A percentile compares a stretch with the other conserved stretches of the same genome.
Conservation (phyloP, 1,140 invertebrate species). For the Globodera ellingtonae region DNA sequence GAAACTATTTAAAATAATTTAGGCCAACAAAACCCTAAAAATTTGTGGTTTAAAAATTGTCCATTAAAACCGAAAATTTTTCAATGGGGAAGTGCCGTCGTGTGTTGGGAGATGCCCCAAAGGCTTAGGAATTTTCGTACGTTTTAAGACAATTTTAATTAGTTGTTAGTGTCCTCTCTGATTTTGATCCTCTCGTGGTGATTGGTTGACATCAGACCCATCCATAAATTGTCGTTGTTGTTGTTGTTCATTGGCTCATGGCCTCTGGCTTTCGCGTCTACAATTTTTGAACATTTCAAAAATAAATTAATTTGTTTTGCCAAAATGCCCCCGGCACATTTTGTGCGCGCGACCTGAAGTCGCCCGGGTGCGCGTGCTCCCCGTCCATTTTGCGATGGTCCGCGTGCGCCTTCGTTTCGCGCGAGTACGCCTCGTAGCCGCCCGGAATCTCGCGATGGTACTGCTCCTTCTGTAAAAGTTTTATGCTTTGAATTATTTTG, state of each 20-base stretch:
- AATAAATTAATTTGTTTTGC: neutral
- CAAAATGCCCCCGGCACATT: neutral
- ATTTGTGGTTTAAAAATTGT: too few species aligned
- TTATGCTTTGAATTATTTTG: too few species aligned
- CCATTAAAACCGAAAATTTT: neutral
- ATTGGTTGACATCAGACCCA: neutral
- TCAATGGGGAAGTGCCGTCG: neutral
- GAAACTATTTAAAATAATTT: too few species aligned
- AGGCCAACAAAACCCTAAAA: too few species aligned
- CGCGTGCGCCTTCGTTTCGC: conserved; percentile 37
- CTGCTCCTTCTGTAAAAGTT: neutral
- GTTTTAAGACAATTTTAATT: neutral
- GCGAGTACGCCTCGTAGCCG: conserved; percentile 42
- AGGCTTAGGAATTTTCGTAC: neutral
- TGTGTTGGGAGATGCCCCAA: neutral
- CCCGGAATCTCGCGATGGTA: conserved; percentile 38
- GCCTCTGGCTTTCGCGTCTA: neutral
- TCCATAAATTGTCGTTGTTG: neutral
- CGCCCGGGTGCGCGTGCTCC: neutral
- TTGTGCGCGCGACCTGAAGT: neutral
- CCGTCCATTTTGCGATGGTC: conserved; percentile 15
- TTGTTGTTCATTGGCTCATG: neutral
- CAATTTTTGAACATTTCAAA: neutral
- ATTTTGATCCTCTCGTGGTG: neutral
- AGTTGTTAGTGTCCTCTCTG: neutral